Conservation (phyloP, 2,888 invertebrate species). For the Campaea margaritaria region DNA sequence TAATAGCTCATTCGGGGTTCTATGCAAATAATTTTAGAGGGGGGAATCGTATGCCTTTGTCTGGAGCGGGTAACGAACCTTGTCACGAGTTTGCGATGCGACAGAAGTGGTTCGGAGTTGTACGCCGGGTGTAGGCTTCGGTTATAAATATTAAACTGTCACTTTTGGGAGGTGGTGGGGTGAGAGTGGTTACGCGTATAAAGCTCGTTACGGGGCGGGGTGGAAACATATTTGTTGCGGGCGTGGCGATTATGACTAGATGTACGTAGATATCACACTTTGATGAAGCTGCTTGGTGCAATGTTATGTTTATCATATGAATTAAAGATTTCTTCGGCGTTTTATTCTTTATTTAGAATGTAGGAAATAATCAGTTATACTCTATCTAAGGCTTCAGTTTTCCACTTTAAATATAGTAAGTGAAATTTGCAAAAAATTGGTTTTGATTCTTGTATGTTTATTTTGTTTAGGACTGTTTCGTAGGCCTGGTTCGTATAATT, state of each 20-base stretch:
- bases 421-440: background rate
- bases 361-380: too few relatives aligned
- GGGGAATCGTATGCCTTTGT: slow-evolving; percentile 83
- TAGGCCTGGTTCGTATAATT: slow-evolving; percentile 29
- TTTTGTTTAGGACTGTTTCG: slow-evolving; percentile 30
- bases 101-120: slow-evolving; percentile 70
- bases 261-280: slow-evolving; percentile 2
- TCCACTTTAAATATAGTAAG: background rate
- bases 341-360: too few relatives aligned
- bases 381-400: background rate
- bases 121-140: slow-evolving; percentile 75
- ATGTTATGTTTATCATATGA: background rate
- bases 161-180: slow-evolving; percentile 51
- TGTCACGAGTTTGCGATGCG: slow-evolving; percentile 78
- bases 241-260: slow-evolving; percentile 47
- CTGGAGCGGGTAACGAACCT: slow-evolving; percentile 81
- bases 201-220: slow-evolving; percentile 65
- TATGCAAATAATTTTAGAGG: slow-evolving; percentile 84
- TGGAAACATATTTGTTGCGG: slow-evolving; percentile 52
- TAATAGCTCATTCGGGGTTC: slow-evolving; percentile 85
- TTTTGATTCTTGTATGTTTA: slow-evolving; percentile 16
- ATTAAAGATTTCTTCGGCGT: too few relatives aligned
- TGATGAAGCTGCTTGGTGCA: too few relatives aligned
- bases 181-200: slow-evolving; percentile 72
- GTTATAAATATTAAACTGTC: slow-evolving; percentile 81